phyloP scores from a whole-genome alignment of 1,140 invertebrate species.

The Lasioglossum albipes region DNA sequence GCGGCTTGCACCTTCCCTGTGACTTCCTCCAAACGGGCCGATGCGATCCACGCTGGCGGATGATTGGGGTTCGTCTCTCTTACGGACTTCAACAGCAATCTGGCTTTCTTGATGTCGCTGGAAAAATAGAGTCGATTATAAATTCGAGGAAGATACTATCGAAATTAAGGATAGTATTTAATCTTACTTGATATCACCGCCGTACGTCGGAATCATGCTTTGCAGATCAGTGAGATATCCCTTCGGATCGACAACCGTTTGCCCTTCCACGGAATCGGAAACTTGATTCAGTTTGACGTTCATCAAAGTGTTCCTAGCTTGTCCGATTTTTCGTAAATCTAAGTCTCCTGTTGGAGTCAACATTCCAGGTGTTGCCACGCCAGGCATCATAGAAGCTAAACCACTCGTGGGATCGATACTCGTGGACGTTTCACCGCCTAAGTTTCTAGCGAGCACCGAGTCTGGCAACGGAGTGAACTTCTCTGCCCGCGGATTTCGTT shows the following conservation, averaged over 20 bases:
- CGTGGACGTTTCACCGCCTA: conserved; percentile 90
- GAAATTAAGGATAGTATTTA: background rate
- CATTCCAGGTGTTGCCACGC: conserved; percentile 89
- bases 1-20: conserved; percentile 99
- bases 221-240: conserved; percentile 99
- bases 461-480: conserved; percentile 99
- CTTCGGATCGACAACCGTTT: conserved; percentile 99
- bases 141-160: conserved; percentile 1
- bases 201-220: conserved; percentile 99
- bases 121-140: conserved; percentile 45
- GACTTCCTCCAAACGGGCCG: conserved; percentile 98
- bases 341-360: conserved; percentile 92
- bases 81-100: conserved; percentile 97
- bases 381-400: conserved; percentile 91
- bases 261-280: conserved; percentile 98
- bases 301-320: conserved; percentile 99
- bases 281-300: conserved; percentile 99
- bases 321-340: conserved; percentile 98
- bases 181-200: conserved; percentile 95
- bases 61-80: conserved; percentile 99
- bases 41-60: conserved; percentile 99
- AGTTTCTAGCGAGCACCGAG: conserved; percentile 94
- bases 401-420: conserved; percentile 93
- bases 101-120: conserved; percentile 98
- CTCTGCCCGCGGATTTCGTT: conserved; percentile 95